These are phyloP conservation scores for Antheraea assamensis DNA, from an alignment of 2,888 invertebrate genomes.

Conservation along the genomic window DNA sequence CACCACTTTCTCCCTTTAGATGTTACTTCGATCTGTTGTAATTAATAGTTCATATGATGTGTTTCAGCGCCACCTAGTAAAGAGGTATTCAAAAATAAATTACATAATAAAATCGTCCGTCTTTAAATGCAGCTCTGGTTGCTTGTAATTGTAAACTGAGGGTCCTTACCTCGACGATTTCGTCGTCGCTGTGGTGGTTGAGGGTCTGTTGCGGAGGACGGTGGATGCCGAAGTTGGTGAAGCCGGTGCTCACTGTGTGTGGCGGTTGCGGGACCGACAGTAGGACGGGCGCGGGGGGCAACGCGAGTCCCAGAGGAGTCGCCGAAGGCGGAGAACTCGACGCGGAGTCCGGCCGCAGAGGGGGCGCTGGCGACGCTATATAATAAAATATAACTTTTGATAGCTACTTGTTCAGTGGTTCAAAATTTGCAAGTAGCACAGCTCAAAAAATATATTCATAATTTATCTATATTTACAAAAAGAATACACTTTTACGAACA, in stretches of 20 bases:
- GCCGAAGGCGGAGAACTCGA: slow-evolving; percentile 38
- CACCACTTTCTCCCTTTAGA: no score
- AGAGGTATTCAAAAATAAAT: no score
- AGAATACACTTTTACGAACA: no score
- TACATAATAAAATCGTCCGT: no score
- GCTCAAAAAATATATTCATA: no score
- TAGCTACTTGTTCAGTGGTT: no score
- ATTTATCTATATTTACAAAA: no score
- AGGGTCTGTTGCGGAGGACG: slow-evolving; percentile 49
- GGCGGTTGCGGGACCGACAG: slow-evolving; percentile 27
- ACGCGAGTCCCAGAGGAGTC: slow-evolving; percentile 26
- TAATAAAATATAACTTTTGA: neutral
- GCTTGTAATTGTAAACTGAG: neutral
- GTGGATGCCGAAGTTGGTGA: slow-evolving; percentile 71
- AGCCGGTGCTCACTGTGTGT: slow-evolving; percentile 29
- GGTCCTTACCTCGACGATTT: slow-evolving; percentile 63
- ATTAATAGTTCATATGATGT: no score
- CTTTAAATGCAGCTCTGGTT: no score
- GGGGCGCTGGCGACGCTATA: slow-evolving; percentile 40
- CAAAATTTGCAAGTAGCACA: no score
- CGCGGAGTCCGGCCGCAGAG: slow-evolving; percentile 43
- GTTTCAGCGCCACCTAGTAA: no score
- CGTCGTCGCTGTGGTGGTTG: slow-evolving; percentile 55
- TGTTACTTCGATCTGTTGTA: no score
- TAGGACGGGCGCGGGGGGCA: slow-evolving; percentile 26